phyloP scores from a whole-genome alignment of 1,140 invertebrate genomes.

The Drosophila baimaii region DNA sequence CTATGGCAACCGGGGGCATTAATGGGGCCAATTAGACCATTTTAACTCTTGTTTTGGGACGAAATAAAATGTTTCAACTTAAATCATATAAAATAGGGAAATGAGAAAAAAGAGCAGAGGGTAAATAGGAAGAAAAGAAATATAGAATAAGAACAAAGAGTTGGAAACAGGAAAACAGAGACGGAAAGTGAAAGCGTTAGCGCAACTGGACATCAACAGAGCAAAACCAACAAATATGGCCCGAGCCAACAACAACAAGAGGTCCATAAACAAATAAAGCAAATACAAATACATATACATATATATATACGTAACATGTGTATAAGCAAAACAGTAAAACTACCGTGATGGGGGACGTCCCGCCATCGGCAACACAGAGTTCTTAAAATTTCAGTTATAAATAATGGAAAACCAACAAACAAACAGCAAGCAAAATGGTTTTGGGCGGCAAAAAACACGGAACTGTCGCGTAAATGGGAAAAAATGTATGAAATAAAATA shows the following conservation, averaged over 20 bases:
- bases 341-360: constrained; percentile 15
- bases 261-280: constrained; percentile 17
- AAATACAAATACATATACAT: not conserved
- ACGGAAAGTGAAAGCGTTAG: constrained; percentile 29
- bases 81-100: constrained; percentile 11
- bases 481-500: constrained; percentile 8
- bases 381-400: constrained; percentile 37
- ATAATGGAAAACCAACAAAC: constrained; percentile 61
- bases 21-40: constrained; percentile 4
- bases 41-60: not conserved
- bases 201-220: constrained; percentile 23
- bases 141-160: not conserved
- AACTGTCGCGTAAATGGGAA: constrained; percentile 8
- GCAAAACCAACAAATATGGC: constrained; percentile 28
- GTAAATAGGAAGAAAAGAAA: not conserved
- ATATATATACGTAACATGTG: not conserved
- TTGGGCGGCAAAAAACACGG: constrained; percentile 1
- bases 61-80: constrained; percentile 4
- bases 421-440: constrained; percentile 34
- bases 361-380: constrained; percentile 13
- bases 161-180: not conserved
- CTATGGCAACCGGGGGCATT: not conserved
- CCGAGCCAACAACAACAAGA: constrained; percentile 13
- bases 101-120: not conserved
- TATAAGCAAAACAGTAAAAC: constrained; percentile 11